A percentile compares a stretch with the other conserved stretches of the same genome.
phyloP scores from a whole-genome alignment of 2,113 vertebrate genomes.

The Thunnus thynnus region DNA sequence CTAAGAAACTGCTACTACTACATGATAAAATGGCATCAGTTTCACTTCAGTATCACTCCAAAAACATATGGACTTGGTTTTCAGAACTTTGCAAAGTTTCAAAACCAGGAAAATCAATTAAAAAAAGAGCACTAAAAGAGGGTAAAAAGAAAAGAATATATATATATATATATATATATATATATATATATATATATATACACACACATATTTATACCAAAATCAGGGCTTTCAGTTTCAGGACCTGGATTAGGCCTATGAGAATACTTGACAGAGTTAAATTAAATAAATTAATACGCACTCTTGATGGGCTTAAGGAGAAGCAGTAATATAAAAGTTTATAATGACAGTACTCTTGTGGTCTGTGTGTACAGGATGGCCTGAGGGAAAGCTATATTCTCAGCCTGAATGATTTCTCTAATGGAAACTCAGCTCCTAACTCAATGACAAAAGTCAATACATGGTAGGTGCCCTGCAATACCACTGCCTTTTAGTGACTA shows the following conservation, averaged over 20 bases:
- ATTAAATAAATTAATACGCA: slow-evolving; percentile 33
- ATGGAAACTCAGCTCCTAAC: slow-evolving; percentile 55
- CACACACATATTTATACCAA: no score
- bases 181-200: no score
- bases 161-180: no score
- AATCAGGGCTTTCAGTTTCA: background rate
- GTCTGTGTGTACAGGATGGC: slow-evolving; percentile 22
- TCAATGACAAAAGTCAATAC: slow-evolving; percentile 63
- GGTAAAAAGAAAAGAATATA: no score
- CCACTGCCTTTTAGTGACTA: slow-evolving; percentile 21
- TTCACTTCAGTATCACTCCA: no score
- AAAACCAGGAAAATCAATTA: no score
- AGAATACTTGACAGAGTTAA: slow-evolving; percentile 29
- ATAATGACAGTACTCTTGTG: slow-evolving; percentile 49
- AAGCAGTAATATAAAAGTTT: slow-evolving; percentile 40
- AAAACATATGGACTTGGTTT: no score
- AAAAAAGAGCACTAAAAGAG: no score
- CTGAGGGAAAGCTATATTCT: slow-evolving; percentile 55
- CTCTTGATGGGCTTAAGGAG: slow-evolving; percentile 47
- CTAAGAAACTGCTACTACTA: no score
- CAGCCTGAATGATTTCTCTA: slow-evolving; percentile 69
- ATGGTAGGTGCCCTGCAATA: slow-evolving; percentile 37
- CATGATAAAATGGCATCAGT: no score
- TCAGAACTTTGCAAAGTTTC: no score
- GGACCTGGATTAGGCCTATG: slow-evolving; percentile 13